Conservation (phyloP, 2,797 vertebrate species). For the Arctocebus calabarensis region DNA sequence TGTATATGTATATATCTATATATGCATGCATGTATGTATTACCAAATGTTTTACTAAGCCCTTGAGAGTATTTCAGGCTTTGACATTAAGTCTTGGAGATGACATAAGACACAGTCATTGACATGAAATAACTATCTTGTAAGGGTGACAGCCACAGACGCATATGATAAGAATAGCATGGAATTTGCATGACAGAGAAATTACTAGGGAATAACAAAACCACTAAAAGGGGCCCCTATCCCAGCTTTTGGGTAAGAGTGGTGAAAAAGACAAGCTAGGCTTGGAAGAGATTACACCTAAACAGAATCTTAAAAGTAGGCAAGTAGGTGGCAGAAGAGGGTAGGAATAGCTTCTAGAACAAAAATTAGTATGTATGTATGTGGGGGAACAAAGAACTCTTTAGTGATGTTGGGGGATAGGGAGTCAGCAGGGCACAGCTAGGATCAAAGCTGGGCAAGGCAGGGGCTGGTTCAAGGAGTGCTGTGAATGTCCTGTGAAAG, state of each 20-base stretch:
- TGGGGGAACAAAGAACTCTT: not conserved
- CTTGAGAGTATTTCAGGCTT: not conserved
- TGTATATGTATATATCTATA: not conserved
- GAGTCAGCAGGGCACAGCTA: not conserved
- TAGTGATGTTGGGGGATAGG: not conserved
- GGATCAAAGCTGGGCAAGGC: not conserved
- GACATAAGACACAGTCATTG: not conserved
- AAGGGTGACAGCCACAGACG: not conserved
- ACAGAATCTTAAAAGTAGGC: not conserved
- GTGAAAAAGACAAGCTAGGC: not conserved
- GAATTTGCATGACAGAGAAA: not conserved
- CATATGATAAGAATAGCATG: not conserved
- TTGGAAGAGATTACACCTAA: not conserved
- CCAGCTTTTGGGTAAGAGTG: not conserved
- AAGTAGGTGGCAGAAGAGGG: not conserved
- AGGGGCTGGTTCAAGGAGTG: not conserved
- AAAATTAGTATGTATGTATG: not conserved
- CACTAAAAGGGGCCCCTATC: not conserved
- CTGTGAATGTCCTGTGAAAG: not conserved
- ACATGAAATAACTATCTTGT: not conserved
- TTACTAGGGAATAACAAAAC: not conserved
- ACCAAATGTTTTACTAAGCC: slow-evolving; percentile 43
- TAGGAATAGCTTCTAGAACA: not conserved
- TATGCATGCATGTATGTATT: not conserved
- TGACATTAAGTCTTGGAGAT: not conserved